phyloP scores from a whole-genome alignment of 2,888 invertebrate species.

The Aspidiotus destructor region DNA sequence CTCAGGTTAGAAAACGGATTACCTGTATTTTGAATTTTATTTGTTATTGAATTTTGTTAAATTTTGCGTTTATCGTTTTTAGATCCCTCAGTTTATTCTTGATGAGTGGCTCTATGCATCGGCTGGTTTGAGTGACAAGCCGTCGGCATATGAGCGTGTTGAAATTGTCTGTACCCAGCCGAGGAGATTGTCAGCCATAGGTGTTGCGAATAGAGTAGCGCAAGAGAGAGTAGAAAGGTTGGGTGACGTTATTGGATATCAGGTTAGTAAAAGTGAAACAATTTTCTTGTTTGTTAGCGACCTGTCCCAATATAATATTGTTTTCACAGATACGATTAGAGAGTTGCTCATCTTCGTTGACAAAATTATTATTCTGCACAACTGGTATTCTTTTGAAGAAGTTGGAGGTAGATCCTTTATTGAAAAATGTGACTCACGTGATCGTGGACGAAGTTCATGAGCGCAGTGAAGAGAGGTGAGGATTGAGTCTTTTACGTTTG shows the following conservation, averaged over 20 bases:
- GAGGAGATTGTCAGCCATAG: slow-evolving; percentile 79
- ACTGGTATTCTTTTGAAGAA: slow-evolving; percentile 52
- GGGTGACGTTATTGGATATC: slow-evolving; percentile 65
- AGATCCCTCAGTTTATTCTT: slow-evolving; percentile 75
- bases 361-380: slow-evolving; percentile 63
- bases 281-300: too few species aligned
- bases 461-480: slow-evolving; percentile 49
- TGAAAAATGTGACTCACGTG: slow-evolving; percentile 55
- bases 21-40: background rate
- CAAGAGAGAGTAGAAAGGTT: slow-evolving; percentile 71
- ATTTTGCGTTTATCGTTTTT: background rate
- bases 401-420: slow-evolving; percentile 43
- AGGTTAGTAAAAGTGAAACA: slow-evolving; percentile 45
- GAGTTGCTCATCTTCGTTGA: slow-evolving; percentile 14
- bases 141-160: slow-evolving; percentile 46
- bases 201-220: slow-evolving; percentile 84
- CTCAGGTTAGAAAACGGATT: slow-evolving; percentile 55
- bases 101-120: slow-evolving; percentile 72
- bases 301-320: background rate
- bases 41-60: background rate
- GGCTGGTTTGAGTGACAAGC: slow-evolving; percentile 55
- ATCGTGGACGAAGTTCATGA: slow-evolving; percentile 68
- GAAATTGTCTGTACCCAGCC: slow-evolving; percentile 91
- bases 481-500: too few species aligned
- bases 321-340: slow-evolving; percentile 23